A percentile compares a stretch with the other conserved stretches of the same genome.
Conservation (phyloP, 2,113 vertebrate species). For the Poeciliopsis retropinna region DNA sequence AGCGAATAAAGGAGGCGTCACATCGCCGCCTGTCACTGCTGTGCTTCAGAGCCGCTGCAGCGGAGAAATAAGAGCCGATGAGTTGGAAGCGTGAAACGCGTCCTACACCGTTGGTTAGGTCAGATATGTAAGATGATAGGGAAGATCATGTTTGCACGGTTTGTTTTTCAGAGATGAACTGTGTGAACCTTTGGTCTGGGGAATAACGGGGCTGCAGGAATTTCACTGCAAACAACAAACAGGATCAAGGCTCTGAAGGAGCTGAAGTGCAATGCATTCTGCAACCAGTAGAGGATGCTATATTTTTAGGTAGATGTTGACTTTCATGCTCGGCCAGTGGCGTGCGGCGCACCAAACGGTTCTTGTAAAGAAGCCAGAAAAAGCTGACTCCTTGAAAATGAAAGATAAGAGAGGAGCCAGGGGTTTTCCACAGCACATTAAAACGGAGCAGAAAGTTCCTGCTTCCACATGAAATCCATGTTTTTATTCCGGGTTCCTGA, state of each 20-base stretch:
- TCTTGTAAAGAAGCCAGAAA: neutral
- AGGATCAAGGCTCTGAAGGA: neutral
- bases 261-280: neutral
- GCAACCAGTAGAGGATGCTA: conserved; percentile 13
- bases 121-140: neutral
- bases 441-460: neutral
- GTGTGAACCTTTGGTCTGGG: neutral
- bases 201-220: neutral
- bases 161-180: neutral
- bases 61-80: neutral
- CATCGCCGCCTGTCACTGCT: neutral
- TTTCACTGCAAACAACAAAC: neutral
- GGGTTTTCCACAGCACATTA: neutral
- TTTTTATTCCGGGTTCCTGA: neutral
- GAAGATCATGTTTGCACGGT: neutral
- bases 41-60: neutral
- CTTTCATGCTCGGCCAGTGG: neutral
- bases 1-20: neutral
- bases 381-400: neutral
- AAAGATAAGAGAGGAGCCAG: neutral
- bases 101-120: neutral
- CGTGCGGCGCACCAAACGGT: neutral
- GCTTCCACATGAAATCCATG: neutral
- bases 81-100: neutral
- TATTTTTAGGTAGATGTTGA: neutral